Base-by-base conservation (phyloP, 1,140 invertebrate genomes). In the Apis cerana region DNA sequence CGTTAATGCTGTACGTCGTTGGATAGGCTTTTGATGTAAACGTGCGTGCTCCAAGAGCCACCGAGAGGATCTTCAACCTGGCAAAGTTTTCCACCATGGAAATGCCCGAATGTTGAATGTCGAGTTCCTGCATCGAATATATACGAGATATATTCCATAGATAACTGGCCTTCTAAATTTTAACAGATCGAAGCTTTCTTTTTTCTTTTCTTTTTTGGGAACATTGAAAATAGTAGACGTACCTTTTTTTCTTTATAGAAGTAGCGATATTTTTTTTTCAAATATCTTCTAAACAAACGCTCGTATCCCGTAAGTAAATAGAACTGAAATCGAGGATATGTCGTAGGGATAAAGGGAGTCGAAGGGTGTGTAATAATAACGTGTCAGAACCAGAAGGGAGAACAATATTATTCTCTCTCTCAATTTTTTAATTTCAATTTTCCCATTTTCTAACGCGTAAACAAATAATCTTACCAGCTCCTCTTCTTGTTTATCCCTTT, bases 11-110 rank as follows among this genome's bases (percentile, higher is more conserved):
- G 58, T 8, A 43, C 58, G 50, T 62, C 58, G 80, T 77, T 81
- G 62, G 58, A 58, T 77, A 62, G 59, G 81, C 65, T 82, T 82
- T 82, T 82, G 52, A 83, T 64, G 76, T 72, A 67, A 80, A 80
- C 76, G 82, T 70, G 82, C 68, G 82, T 83, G 82, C 76, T 67
- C 76, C 33, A 72, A 54, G 76, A 79, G 43, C 68, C 61, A 27
- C 68, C 48, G n/a, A 65, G 82, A 65, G 76, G 75, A 78, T 64
- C 27, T 64, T 15, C 27, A 33, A 64, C 17, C 33, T 43, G 13
- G 17, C 11, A 27, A 33, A 64, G 27, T 64, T 64, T 33, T 64
- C 62, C 62, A 27, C 62, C 23, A 10, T 64, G 58, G 43, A 33
- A 27, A 54, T 56, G 23, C 48, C 10, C 54, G 33, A 43, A 43